A percentile compares a stretch with the other conserved stretches of the same genome.
These are phyloP conservation scores for Burhinus bistriatus DNA, from an alignment of 2,113 vertebrate genomes.

Conservation along the genomic window DNA sequence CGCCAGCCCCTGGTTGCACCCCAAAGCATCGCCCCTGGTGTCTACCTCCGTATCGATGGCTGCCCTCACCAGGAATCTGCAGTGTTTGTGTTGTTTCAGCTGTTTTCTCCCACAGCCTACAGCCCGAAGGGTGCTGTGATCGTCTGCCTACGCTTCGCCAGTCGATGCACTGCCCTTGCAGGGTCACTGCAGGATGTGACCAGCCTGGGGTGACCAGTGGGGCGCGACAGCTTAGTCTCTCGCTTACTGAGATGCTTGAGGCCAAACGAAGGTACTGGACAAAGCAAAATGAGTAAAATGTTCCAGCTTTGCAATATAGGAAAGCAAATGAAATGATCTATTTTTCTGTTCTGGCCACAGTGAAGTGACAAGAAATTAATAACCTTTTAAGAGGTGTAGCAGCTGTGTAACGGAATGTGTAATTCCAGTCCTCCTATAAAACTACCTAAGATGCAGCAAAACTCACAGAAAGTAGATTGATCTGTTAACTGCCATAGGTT, in stretches of 20 bases:
- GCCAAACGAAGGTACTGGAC: background rate
- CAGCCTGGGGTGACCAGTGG: background rate
- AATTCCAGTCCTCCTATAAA: background rate
- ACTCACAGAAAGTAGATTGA: background rate
- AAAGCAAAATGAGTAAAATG: background rate
- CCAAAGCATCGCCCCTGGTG: fast-evolving
- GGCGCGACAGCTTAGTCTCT: fast-evolving
- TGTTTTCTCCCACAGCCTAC: background rate
- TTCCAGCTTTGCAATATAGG: background rate
- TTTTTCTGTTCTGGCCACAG: background rate
- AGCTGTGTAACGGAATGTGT: background rate
- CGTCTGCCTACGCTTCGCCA: background rate
- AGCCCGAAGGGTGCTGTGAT: background rate
- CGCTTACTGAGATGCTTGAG: background rate
- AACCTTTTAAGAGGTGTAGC: background rate
- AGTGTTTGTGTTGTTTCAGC: background rate
- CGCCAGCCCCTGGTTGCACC: background rate
- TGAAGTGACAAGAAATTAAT: background rate
- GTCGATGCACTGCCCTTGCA: background rate
- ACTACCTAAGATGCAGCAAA: background rate
- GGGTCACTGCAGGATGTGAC: background rate
- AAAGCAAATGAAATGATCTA: background rate
- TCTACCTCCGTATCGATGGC: background rate
- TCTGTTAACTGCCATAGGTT: background rate
- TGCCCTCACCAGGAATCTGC: background rate